Evolutionary conservation across 2,888 invertebrate species (phyloP).

Genomic region (Salticus scenicus): DNA sequence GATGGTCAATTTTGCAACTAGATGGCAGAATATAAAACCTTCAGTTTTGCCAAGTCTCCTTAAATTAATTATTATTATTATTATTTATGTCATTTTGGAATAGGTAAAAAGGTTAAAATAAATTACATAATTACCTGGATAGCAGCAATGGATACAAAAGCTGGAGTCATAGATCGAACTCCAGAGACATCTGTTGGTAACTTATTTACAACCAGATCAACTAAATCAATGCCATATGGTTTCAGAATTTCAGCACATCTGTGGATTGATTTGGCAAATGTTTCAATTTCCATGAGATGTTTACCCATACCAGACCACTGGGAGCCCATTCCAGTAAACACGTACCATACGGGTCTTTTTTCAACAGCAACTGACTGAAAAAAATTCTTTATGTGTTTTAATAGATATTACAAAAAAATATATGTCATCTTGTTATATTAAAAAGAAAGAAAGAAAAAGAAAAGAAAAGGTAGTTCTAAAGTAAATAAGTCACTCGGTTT

Average conservation of each 20-base stretch:
- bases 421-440: too few species aligned
- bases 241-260: slow-evolving; percentile 86
- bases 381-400: too few species aligned
- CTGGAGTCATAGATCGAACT: slow-evolving; percentile 76
- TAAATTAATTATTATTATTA: too few species aligned
- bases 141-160: slow-evolving; percentile 95
- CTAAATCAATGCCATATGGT: slow-evolving; percentile 88
- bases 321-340: slow-evolving; percentile 98
- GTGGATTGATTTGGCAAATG: slow-evolving; percentile 86
- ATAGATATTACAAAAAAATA: too few species aligned
- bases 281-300: slow-evolving; percentile 87
- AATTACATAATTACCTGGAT: slow-evolving; percentile 87
- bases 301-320: slow-evolving; percentile 99
- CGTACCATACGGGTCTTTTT: slow-evolving; percentile 91
- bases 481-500: too few species aligned
- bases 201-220: slow-evolving; percentile 84
- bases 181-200: slow-evolving; percentile 88
- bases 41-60: too few species aligned
- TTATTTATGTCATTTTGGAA: too few species aligned
- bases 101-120: too few species aligned
- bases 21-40: too few species aligned
- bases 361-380: slow-evolving; percentile 75
- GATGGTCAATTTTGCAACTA: too few species aligned
- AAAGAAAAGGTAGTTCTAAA: too few species aligned
- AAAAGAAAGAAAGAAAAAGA: too few species aligned